Evolutionary conservation across 2,113 vertebrate species (phyloP).

Genomic region (Pteropus alecto): DNA sequence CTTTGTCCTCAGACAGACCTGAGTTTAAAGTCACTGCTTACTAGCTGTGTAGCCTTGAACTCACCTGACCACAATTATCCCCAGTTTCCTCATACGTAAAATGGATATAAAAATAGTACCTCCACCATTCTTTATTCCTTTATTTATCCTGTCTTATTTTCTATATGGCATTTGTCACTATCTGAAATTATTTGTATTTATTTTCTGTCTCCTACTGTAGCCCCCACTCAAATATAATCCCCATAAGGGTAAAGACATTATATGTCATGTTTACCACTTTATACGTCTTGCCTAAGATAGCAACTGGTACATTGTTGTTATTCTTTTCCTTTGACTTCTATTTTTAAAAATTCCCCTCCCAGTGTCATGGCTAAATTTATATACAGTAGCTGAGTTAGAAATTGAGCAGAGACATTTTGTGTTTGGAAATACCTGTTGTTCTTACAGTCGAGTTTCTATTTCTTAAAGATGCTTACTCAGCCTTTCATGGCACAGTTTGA

Average conservation of each 20-base stretch:
- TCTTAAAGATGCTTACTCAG: constrained; percentile 65
- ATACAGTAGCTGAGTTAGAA: constrained; percentile 42
- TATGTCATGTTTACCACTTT: neutral
- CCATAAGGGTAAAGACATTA: neutral
- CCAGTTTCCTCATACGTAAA: neutral
- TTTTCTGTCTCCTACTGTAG: neutral
- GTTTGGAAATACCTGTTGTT: constrained; percentile 44
- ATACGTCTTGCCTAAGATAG: neutral
- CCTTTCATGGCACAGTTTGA: constrained; percentile 44
- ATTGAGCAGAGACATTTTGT: constrained; percentile 28
- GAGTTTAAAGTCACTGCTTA: neutral
- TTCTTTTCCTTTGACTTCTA: constrained; percentile 11
- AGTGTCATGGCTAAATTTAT: neutral
- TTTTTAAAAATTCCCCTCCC: neutral
- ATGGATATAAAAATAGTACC: neutral
- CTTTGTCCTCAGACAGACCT: neutral
- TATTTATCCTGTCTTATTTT: neutral
- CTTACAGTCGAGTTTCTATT: constrained; percentile 50
- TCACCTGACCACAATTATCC: neutral
- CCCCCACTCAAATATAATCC: neutral
- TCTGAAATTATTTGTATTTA: neutral
- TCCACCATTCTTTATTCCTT: neutral
- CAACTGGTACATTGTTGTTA: neutral
- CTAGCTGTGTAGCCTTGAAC: neutral
- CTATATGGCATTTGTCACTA: neutral